Evolutionary conservation across 2,113 vertebrate species (phyloP).

Genomic region (Amia ocellicauda): DNA sequence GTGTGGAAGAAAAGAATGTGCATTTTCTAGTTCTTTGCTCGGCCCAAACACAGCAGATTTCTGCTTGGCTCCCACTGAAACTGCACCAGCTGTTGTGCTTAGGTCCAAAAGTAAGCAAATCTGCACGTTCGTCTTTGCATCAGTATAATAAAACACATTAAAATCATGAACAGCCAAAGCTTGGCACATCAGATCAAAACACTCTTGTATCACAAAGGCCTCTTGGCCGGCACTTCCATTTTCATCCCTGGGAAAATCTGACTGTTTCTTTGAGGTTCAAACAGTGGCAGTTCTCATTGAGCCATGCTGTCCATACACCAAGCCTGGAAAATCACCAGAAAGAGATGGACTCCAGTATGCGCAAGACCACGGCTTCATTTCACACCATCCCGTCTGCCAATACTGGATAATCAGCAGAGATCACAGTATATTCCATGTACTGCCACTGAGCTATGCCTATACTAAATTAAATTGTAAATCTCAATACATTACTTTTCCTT

Average conservation of each 20-base stretch:
- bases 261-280: constrained; percentile 4
- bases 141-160: constrained; percentile 1
- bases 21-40: not conserved
- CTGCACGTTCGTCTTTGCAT: not conserved
- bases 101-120: not conserved
- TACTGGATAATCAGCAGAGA: constrained; percentile 12
- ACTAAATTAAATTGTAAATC: no score
- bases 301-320: no score
- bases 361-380: constrained; percentile 8
- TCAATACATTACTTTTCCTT: no score
- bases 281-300: no score
- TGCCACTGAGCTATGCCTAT: constrained; percentile 2
- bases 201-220: not conserved
- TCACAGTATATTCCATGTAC: constrained; percentile 16
- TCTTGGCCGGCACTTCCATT: no score
- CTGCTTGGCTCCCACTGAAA: not conserved
- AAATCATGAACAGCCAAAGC: not conserved
- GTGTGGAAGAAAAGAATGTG: not conserved
- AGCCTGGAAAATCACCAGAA: no score
- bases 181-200: not conserved
- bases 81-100: not conserved
- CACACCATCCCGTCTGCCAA: constrained; percentile 14
- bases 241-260: no score
- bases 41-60: not conserved
- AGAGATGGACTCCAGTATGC: no score